Evolutionary conservation across 2,797 vertebrate species (phyloP).

Genomic region (Smutsia gigantea): DNA sequence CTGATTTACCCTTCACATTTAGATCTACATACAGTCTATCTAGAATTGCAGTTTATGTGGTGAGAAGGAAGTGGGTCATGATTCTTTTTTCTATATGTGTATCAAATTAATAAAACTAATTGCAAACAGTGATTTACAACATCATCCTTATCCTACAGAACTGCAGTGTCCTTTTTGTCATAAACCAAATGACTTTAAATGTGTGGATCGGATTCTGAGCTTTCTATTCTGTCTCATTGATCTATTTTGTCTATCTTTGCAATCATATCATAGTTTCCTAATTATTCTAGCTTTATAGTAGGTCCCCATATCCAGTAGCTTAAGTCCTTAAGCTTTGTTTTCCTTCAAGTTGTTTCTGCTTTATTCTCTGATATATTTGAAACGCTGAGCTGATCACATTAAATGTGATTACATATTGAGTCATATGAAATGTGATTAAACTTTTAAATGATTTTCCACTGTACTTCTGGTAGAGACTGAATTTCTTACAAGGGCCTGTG

Average conservation of each 20-base stretch:
- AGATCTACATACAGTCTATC: background rate
- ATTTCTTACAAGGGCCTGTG: background rate
- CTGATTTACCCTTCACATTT: background rate
- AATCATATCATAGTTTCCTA: background rate
- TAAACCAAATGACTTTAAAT: background rate
- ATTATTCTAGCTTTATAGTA: background rate
- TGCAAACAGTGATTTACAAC: background rate
- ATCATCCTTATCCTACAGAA: background rate
- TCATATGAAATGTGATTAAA: background rate
- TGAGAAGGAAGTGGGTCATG: background rate
- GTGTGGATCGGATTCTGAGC: background rate
- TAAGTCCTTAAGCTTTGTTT: background rate
- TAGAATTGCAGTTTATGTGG: background rate
- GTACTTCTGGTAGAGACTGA: background rate
- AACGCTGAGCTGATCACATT: background rate
- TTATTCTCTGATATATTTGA: background rate
- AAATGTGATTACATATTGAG: background rate
- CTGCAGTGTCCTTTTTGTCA: background rate
- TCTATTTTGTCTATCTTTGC: background rate
- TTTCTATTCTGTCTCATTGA: background rate
- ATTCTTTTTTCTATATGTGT: background rate
- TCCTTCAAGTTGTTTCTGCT: background rate
- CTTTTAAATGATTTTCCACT: background rate
- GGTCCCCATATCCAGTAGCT: background rate
- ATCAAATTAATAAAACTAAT: no score